Conservation (phyloP, 2,888 invertebrate species). For the Nemurella pictetii region DNA sequence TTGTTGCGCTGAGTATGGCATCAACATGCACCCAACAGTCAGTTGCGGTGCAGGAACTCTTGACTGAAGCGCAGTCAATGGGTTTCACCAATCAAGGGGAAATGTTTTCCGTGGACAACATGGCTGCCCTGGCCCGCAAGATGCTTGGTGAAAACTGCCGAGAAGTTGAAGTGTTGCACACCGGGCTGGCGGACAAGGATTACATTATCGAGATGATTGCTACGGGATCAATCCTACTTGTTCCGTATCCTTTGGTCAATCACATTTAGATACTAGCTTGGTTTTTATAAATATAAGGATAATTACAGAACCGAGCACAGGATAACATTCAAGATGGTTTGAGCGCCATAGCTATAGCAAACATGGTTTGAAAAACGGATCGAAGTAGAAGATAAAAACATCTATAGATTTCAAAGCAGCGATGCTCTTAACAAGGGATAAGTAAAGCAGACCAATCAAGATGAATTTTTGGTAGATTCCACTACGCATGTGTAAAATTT, state of each 20-base stretch:
- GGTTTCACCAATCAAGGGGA: constrained; percentile 83
- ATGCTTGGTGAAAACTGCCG: constrained; percentile 55
- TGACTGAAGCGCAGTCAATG: constrained; percentile 61
- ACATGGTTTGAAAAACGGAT: no score
- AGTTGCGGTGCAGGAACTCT: constrained; percentile 60
- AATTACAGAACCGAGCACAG: no score
- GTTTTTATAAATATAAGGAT: no score
- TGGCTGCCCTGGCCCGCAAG: constrained; percentile 64
- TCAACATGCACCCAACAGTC: constrained; percentile 61
- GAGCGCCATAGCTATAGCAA: no score
- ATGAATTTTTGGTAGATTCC: no score
- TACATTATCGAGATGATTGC: constrained; percentile 58
- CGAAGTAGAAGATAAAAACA: no score
- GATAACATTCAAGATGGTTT: no score
- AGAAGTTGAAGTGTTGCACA: constrained; percentile 53
- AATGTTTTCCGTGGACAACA: constrained; percentile 78
- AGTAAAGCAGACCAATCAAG: no score
- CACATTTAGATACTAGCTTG: no score
- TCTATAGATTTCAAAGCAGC: no score
- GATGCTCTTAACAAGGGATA: no score
- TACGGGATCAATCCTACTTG: constrained; percentile 61
- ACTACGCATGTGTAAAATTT: no score
- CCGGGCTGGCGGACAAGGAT: constrained; percentile 56
- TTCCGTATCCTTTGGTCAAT: constrained; percentile 62
- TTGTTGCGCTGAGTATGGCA: constrained; percentile 84